Evolutionary conservation across 2,888 invertebrate genomes (phyloP), one percentile per base, ranked within the genome.

Genomic region (Drosophila greeni): DNA sequence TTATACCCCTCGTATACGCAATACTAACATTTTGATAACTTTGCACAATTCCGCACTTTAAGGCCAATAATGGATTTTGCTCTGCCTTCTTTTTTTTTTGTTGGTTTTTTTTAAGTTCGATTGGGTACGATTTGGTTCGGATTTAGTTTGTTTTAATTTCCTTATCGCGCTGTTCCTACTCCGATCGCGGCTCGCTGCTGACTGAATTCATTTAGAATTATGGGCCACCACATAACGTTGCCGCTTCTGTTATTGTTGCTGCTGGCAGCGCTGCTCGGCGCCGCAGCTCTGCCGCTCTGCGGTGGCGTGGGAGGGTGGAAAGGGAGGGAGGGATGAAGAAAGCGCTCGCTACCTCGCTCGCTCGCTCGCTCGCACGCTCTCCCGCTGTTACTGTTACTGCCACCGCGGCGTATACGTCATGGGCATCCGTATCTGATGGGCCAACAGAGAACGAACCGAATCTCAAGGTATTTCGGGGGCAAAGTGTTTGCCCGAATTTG

Each of bases 101-200:
- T 33, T 0, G 31, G 14, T 37, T 39, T 18, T 37, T 37, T 31
- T 23, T 9, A 3, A 24, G 11, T 42, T 42, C 42, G 42, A 42
- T 42, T 20, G 14, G 18, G 5, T 45, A 14, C 45, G 20, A 58
- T 3, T 61, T 61, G 18, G 29, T 3, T 20, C 20, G 12, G 26
- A 20, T 39, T 59, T 59, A 5, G 23, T 49, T n/a, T 6, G 37
- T 53, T 59, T 59, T 31, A 23, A 48, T 45, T 31, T 51, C 14
- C 37, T 40, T 37, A 31, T 45, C 55, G 69, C 73, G 76, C 75
- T 73, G 75, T 70, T 69, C 58, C 29, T 67, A 66, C 72, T 70
- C 60, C 77, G 85, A 82, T 83, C 86, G 85, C 86, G 85, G 76
- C 67, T 80, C 76, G 77, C 70, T 79, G 76, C 76, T 75, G 82